Conservation (phyloP, 2,888 invertebrate genomes). For the Deladenus siricidicola region DNA sequence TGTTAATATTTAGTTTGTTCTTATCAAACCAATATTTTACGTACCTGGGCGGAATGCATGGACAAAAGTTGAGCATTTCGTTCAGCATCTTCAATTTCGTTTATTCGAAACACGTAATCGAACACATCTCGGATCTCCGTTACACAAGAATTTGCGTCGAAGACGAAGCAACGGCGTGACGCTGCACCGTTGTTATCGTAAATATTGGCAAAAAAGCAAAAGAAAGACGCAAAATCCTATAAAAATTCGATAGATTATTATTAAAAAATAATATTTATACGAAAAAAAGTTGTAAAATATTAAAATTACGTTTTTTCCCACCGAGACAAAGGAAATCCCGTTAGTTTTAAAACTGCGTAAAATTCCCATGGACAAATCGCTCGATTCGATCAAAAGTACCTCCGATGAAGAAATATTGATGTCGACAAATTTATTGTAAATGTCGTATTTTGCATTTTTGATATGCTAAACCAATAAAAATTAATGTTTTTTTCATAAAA, state of each 20-base stretch:
- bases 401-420: constrained; percentile 18
- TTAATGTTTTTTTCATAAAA: too few species aligned
- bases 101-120: constrained; percentile 18
- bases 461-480: constrained; percentile 1
- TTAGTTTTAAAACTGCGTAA: constrained; percentile 20
- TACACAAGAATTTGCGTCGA: constrained; percentile 17
- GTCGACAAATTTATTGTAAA: constrained; percentile 9
- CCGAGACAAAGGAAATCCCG: constrained; percentile 18
- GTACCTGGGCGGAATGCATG: too few species aligned
- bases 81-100: constrained; percentile 6
- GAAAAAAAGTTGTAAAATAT: too few species aligned
- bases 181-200: too few species aligned
- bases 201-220: too few species aligned
- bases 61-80: too few species aligned
- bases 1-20: too few species aligned
- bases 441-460: background rate
- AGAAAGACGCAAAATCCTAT: too few species aligned
- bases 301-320: constrained; percentile 15
- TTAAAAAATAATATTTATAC: too few species aligned
- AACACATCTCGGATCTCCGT: constrained; percentile 18
- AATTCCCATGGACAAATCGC: background rate
- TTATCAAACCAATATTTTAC: too few species aligned
- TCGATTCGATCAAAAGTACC: constrained; percentile 15
- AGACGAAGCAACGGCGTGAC: constrained; percentile 26
- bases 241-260: too few species aligned